Evolutionary conservation across 2,888 invertebrate genomes (phyloP), one percentile per base, ranked within the genome.

Genomic region (Desoria tigrina): DNA sequence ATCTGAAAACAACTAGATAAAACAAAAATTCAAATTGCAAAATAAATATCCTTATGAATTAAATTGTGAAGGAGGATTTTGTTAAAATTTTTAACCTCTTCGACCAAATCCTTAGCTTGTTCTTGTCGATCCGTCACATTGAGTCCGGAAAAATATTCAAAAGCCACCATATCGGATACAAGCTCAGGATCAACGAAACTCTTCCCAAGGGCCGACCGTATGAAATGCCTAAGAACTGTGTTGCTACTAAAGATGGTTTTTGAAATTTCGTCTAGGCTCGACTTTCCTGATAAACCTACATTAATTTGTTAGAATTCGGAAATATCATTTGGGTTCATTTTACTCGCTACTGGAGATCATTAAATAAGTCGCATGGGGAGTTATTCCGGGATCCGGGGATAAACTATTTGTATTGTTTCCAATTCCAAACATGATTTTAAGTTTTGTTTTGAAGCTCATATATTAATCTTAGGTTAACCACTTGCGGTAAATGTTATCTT

Each of bases 111-210:
- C 9, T 63, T 56, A 0, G 71, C 74, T 62, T 74, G 74, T 18
- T 72, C 73, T 14, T 61, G 61, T 23, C 74, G 21, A 45, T 71
- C 64, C 1, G 64, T 69, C 1, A 70, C 61, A 63, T 73, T 71
- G 1, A 74, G 53, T 24, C 73, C 74, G n/a, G 70, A 65, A 60
- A 74, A 73, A 56, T 74, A 74, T 28, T 74, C 74, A 59, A 74
- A 74, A 16, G 69, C 18, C 2, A 65, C 61, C 28, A 74, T 42
- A 23, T 69, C 67, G 1, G 74, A 37, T 11, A 71, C 54, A 7
- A 66, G 27, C 16, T 74, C 73, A 1, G 66, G 39, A 24, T 69
- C 65, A 16, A 55, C n/a, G 18, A 56, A 53, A 24, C 57, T 64
- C 6, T 68, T 60, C 16, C 42, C 57, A 23, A 72, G 24, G 16